Percentiles rank a stretch among this genome's conserved stretches.
Conservation (phyloP, 64 coral and sea anemone species). For the Pocillopora verrucosa region DNA sequence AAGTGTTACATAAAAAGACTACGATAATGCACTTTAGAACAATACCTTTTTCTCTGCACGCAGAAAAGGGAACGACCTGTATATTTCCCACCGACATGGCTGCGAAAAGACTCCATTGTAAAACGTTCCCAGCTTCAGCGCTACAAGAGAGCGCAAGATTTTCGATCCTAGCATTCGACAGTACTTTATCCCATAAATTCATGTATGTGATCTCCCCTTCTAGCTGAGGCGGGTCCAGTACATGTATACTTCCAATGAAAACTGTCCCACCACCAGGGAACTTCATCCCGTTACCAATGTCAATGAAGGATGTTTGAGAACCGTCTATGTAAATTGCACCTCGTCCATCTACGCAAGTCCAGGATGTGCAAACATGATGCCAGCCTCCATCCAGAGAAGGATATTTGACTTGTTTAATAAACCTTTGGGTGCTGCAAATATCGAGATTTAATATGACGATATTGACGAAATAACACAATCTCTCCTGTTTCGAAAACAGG, state of each 20-base stretch:
- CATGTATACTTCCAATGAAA: neutral
- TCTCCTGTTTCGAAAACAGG: too few species aligned
- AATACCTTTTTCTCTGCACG: constrained; percentile 20
- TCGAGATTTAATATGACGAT: too few species aligned
- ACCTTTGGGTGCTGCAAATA: neutral
- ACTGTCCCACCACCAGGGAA: neutral
- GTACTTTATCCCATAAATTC: constrained; percentile 34
- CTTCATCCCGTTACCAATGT: neutral
- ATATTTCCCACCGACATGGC: constrained; percentile 7
- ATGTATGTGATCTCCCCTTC: constrained; percentile 13
- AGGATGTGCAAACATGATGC: constrained; percentile 27
- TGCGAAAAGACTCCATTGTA: constrained; percentile 38
- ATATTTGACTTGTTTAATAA: neutral
- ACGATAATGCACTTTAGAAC: too few species aligned
- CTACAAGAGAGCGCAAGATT: neutral
- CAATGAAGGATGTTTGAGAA: too few species aligned
- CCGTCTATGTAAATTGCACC: neutral
- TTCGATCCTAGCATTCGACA: neutral
- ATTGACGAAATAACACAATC: too few species aligned
- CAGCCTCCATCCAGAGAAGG: neutral
- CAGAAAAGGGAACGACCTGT: neutral
- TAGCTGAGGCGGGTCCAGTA: neutral
- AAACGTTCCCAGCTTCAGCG: constrained; percentile 25
- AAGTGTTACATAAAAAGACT: neutral
- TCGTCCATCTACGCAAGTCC: neutral